Conservation (phyloP, 2,888 invertebrate genomes). For the Chrysolina haemoptera region DNA sequence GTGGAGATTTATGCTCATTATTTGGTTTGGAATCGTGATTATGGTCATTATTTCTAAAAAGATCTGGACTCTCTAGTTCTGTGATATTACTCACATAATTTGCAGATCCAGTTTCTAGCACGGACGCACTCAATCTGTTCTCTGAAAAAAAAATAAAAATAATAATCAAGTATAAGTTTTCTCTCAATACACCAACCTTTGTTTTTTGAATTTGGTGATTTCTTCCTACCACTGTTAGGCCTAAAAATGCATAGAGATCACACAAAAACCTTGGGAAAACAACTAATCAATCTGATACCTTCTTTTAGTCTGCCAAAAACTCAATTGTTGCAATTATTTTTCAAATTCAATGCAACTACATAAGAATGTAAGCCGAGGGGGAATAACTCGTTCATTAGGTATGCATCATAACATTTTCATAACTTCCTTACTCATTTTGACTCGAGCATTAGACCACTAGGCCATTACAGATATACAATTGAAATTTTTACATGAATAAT, state of each 20-base stretch:
- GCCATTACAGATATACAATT: too few species aligned
- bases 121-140: background rate
- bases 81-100: background rate
- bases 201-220: slow-evolving; percentile 25
- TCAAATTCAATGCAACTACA: background rate
- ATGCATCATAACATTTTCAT: too few species aligned
- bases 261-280: too few species aligned
- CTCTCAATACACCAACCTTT: slow-evolving; percentile 26
- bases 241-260: too few species aligned
- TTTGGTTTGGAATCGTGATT: slow-evolving; percentile 14
- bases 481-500: too few species aligned
- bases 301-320: too few species aligned
- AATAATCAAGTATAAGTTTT: background rate
- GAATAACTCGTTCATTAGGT: too few species aligned
- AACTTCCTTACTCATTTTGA: too few species aligned
- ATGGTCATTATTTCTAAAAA: slow-evolving; percentile 36
- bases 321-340: background rate
- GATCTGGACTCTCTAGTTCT: slow-evolving; percentile 46
- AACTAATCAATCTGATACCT: too few species aligned
- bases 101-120: background rate
- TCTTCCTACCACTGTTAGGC: slow-evolving; percentile 5
- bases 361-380: too few species aligned
- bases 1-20: slow-evolving; percentile 23
- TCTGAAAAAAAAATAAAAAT: slow-evolving; percentile 12
- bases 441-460: too few species aligned